These are phyloP conservation scores for Cosmia pyralina DNA, from an alignment of 2,888 invertebrate species.

Conservation along the genomic window DNA sequence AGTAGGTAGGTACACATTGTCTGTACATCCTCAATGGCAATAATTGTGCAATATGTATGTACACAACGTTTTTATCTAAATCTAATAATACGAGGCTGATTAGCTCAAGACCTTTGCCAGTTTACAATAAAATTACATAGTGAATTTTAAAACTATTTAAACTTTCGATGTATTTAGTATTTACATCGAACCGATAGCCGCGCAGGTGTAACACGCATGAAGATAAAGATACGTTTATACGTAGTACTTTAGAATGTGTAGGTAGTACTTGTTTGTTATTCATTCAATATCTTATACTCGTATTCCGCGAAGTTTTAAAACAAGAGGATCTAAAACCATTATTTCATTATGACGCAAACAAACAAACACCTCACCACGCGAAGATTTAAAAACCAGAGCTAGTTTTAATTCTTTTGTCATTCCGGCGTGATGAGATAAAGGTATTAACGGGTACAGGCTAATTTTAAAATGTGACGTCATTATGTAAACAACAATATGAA, in stretches of 20 bases:
- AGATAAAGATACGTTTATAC: neutral
- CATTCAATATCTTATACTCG: neutral
- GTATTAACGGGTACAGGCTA: slow-evolving; percentile 60
- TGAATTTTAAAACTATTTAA: neutral
- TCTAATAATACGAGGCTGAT: slow-evolving; percentile 3
- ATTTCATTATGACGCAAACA: slow-evolving; percentile 26
- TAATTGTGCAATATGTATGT: slow-evolving; percentile 41
- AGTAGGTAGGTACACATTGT: neutral
- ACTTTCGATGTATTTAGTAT: too few species aligned
- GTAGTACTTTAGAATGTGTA: neutral
- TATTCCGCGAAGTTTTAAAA: slow-evolving; percentile 32
- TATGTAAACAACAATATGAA: slow-evolving; percentile 72
- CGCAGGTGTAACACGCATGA: neutral
- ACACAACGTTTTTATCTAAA: slow-evolving; percentile 4
- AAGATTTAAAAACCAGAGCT: slow-evolving; percentile 29
- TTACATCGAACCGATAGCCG: too few species aligned
- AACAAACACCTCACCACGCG: slow-evolving; percentile 2
- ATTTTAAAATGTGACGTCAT: slow-evolving; percentile 76
- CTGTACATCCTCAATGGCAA: neutral
- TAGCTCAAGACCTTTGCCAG: neutral
- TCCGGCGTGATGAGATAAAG: slow-evolving; percentile 41
- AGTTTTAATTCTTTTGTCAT: slow-evolving; percentile 58
- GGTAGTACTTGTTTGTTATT: slow-evolving; percentile 5
- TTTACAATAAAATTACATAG: neutral
- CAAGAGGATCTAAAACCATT: slow-evolving; percentile 8